A percentile compares a stretch with the other conserved stretches of the same genome.
phyloP scores from a whole-genome alignment of 2,888 invertebrate species.

The Spatulosminthurus flaviceps region DNA sequence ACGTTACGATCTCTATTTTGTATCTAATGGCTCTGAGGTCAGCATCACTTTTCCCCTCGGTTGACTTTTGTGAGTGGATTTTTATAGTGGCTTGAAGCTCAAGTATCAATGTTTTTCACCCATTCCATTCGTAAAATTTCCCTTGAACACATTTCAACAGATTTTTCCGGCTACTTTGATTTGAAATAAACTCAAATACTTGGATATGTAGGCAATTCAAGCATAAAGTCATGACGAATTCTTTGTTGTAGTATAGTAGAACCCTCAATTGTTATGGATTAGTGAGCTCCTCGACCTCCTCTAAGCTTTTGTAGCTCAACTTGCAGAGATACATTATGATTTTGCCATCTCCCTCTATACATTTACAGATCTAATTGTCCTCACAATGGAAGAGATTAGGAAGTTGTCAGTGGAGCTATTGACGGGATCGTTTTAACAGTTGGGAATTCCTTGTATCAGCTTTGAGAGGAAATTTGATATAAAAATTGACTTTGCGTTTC shows the following conservation, averaged over 20 bases:
- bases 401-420: constrained; percentile 3
- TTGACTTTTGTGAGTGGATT: constrained; percentile 2
- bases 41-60: background rate
- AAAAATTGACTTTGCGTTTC: background rate
- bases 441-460: background rate
- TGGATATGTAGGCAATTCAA: background rate
- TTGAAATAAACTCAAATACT: background rate
- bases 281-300: no score
- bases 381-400: background rate
- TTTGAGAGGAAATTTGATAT: background rate
- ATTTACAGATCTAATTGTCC: background rate
- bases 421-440: background rate
- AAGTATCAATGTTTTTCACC: background rate
- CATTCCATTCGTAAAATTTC: background rate
- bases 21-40: constrained; percentile 6
- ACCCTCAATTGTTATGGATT: constrained; percentile 2
- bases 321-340: no score
- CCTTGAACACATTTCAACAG: background rate
- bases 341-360: no score
- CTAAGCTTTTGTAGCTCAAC: background rate
- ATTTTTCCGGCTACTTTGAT: constrained; percentile 11
- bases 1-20: background rate
- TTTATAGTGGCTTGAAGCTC: background rate
- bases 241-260: background rate
- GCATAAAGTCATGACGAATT: background rate